Evolutionary conservation across 2,113 vertebrate species (phyloP).

Genomic region (Electrona antarctica): DNA sequence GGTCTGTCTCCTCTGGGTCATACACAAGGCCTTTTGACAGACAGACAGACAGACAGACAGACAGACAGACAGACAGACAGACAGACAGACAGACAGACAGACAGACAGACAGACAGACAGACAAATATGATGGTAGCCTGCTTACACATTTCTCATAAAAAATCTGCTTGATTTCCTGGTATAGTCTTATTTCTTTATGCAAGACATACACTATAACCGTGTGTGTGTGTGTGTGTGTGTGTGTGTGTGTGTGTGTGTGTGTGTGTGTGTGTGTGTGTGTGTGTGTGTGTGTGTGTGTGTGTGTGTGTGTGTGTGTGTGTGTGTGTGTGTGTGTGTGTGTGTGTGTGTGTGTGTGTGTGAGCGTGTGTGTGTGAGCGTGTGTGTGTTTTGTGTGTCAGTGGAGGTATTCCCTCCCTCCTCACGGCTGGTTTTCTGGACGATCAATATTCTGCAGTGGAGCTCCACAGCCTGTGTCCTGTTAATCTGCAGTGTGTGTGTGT

Average conservation of each 20-base stretch:
- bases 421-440: constrained; percentile 60
- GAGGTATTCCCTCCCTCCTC: constrained; percentile 49
- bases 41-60: constrained; percentile 31
- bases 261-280: constrained; percentile 2
- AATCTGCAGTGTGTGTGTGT: constrained; percentile 52
- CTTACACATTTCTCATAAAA: not conserved
- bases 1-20: constrained; percentile 42
- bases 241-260: not conserved
- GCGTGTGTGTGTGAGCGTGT: not conserved
- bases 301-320: constrained; percentile 23
- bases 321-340: constrained; percentile 3
- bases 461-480: constrained; percentile 57
- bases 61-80: constrained; percentile 37
- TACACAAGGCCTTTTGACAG: constrained; percentile 58
- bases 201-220: not conserved
- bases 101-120: constrained; percentile 26
- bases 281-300: not conserved
- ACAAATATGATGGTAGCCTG: constrained; percentile 9
- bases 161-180: not conserved
- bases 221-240: not conserved
- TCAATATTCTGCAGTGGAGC: constrained; percentile 78
- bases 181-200: not conserved
- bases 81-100: constrained; percentile 34
- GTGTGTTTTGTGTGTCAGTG: constrained; percentile 19
- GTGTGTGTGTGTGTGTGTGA: not conserved